A percentile compares a stretch with the other conserved stretches of the same genome.
Conservation (phyloP, 2,113 vertebrate genomes). For the Ploceus nigricollis region DNA sequence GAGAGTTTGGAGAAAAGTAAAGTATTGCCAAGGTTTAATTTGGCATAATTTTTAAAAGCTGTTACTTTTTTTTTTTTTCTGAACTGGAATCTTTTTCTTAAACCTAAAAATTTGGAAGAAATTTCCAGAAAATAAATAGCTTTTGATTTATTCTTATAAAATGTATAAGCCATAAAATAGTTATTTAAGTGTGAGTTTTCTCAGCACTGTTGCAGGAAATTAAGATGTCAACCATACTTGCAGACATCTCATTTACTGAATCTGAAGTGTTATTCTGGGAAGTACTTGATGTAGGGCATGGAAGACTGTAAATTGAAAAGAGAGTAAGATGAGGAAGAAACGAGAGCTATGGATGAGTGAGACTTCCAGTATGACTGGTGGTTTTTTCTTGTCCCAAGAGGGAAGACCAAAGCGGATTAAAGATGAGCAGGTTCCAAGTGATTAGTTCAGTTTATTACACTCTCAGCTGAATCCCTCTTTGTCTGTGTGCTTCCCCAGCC, state of each 20-base stretch:
- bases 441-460: slow-evolving; percentile 24
- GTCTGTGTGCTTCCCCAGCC: background rate
- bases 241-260: background rate
- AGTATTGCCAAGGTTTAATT: background rate
- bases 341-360: background rate
- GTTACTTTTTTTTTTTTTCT: background rate
- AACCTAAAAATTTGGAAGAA: background rate
- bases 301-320: background rate
- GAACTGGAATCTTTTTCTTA: background rate
- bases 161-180: background rate
- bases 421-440: slow-evolving; percentile 1
- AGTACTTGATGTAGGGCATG: background rate
- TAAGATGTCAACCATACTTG: background rate
- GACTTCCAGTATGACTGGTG: background rate
- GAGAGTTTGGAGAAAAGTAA: background rate
- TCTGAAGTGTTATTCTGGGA: background rate
- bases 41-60: background rate
- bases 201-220: background rate
- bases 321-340: background rate
- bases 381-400: background rate
- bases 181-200: background rate
- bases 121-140: background rate
- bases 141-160: background rate
- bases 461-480: background rate
- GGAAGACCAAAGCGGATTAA: background rate